Percentiles rank a stretch among this genome's conserved stretches.
Evolutionary conservation across 2,888 invertebrate genomes (phyloP).

Genomic region (Dicranocentrus wangi): DNA sequence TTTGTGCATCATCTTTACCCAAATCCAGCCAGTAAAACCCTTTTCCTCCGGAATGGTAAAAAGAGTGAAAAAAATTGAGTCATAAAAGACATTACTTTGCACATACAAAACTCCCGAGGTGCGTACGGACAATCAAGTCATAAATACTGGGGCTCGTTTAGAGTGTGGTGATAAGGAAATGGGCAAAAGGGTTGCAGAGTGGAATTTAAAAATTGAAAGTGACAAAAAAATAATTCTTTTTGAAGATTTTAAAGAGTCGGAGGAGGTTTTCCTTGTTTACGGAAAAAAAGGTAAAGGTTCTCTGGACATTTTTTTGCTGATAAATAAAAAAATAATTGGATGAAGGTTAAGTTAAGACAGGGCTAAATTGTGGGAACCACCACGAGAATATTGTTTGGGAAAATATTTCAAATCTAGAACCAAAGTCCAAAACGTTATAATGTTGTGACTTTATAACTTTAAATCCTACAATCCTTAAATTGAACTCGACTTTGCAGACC

Average conservation of each 20-base stretch:
- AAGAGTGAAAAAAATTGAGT: conserved; percentile 43
- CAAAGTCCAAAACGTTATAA: too few relatives aligned
- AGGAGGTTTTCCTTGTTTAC: conserved; percentile 4
- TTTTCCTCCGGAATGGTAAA: conserved; percentile 15
- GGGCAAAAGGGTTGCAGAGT: conserved; percentile 11
- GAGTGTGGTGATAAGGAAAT: conserved; percentile 12
- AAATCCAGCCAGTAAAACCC: conserved; percentile 30
- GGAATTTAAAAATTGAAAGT: conserved; percentile 23
- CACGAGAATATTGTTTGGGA: too few relatives aligned
- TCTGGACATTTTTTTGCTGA: not conserved
- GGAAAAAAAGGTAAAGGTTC: conserved; percentile 5
- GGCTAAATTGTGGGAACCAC: too few relatives aligned
- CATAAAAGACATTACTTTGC: conserved; percentile 45
- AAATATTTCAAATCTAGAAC: too few relatives aligned
- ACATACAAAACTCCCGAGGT: conserved; percentile 11
- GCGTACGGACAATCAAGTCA: conserved; percentile 44
- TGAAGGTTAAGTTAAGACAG: too few relatives aligned
- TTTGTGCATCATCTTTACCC: conserved; percentile 7
- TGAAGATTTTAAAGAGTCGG: too few relatives aligned
- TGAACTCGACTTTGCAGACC: too few relatives aligned
- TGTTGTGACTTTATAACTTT: too few relatives aligned
- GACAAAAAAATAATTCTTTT: not conserved
- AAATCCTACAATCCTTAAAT: too few relatives aligned
- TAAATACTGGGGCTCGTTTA: conserved; percentile 44
- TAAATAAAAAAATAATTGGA: not conserved